Percentiles rank a stretch among this genome's conserved stretches.
Conservation (phyloP, 1,140 invertebrate species). For the Eubasilissa regina region DNA sequence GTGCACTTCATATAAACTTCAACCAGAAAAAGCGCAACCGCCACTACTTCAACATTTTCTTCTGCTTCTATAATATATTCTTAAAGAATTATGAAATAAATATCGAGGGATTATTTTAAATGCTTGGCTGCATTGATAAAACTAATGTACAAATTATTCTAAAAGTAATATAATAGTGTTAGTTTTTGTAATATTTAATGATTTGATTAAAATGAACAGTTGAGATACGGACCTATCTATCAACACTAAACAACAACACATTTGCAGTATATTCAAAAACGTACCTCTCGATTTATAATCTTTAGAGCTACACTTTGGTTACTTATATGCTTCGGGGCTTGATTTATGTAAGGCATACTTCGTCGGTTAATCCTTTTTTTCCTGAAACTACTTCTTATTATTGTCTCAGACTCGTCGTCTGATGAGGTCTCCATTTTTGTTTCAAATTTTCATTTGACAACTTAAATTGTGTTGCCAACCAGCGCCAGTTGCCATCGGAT, state of each 20-base stretch:
- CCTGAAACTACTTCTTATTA: constrained; percentile 40
- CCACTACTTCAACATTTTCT: too few relatives aligned
- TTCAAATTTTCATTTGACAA: constrained; percentile 61
- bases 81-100: constrained; percentile 31
- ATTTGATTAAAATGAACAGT: constrained; percentile 8
- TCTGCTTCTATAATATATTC: too few relatives aligned
- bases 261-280: neutral
- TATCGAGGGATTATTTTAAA: neutral
- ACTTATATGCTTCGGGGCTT: constrained; percentile 19
- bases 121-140: neutral
- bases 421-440: constrained; percentile 59
- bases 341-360: constrained; percentile 45
- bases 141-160: neutral
- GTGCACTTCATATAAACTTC: too few relatives aligned
- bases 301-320: constrained; percentile 46
- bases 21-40: too few relatives aligned
- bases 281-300: constrained; percentile 50
- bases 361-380: constrained; percentile 32
- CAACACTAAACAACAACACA: constrained; percentile 35
- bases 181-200: neutral
- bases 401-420: constrained; percentile 54
- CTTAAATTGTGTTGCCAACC: constrained; percentile 47
- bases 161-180: neutral
- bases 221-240: constrained; percentile 7
- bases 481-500: too few relatives aligned